A percentile compares a stretch with the other conserved stretches of the same genome.
Evolutionary conservation across 2,113 vertebrate species (phyloP).

Genomic region (Sminthopsis crassicaudata): DNA sequence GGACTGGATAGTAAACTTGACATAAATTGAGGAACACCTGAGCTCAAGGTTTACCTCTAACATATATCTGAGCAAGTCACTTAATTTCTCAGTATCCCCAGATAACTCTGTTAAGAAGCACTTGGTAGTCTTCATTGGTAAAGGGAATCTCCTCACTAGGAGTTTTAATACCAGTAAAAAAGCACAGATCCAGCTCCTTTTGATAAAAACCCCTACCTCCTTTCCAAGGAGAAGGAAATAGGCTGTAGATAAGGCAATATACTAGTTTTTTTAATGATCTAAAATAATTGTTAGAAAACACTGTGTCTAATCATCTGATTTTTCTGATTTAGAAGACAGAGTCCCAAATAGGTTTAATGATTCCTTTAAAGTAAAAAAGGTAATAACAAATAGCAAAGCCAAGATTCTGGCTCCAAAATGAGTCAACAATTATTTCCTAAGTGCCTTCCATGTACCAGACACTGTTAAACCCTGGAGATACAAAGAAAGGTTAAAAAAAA

Average conservation of each 20-base stretch:
- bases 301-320: not conserved
- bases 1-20: not conserved
- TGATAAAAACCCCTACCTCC: not conserved
- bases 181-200: not conserved
- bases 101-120: not conserved
- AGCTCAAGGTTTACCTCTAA: not conserved
- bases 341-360: not conserved
- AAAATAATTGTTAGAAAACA: too few relatives aligned
- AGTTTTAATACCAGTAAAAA: not conserved
- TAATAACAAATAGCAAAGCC: not conserved
- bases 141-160: not conserved
- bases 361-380: not conserved
- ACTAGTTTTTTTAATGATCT: too few relatives aligned
- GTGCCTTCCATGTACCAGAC: not conserved
- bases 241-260: not conserved
- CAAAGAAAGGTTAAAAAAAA: not conserved
- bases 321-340: not conserved
- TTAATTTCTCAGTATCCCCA: not conserved
- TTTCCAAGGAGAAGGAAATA: not conserved
- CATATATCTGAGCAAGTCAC: not conserved
- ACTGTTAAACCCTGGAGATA: not conserved
- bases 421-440: not conserved
- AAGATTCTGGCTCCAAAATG: not conserved
- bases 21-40: not conserved
- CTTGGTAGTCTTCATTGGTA: not conserved